Evolutionary conservation across 2,113 vertebrate species (phyloP), one percentile per base, ranked within the genome.

Genomic region (Halichoeres trimaculatus): DNA sequence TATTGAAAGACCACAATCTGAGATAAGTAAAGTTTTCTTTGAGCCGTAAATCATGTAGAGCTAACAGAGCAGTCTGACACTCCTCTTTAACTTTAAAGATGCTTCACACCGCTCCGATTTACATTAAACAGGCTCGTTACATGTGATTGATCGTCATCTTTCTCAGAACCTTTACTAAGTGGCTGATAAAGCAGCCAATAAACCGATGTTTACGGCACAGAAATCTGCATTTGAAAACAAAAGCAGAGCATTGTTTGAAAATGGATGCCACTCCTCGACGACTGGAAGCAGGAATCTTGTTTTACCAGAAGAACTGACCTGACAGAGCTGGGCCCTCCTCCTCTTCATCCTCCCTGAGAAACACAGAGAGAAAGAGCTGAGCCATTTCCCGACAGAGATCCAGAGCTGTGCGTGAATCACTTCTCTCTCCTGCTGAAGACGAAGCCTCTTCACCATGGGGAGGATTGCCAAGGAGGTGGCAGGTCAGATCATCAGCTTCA

Each of bases 401-500:
- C 1, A 52, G 74, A 81, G 5, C 59, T 30, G 73, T 16, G 0
- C 14, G 10, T 50, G 20, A 54, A 64, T 55, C 65, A 0, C 60
- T 47, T 16, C 24, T 57, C 72, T 65, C 65, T 78, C 51, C 47
- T 55, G 64, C 35, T 10, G 0, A 5, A 8, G 50, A 80, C 52
- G 1, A 57, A 73, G 47, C 72, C 34, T 70, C 79, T 86, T 81
- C 70, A 51, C 47, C 85, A 95, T 95, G 94, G 92, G 89, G 41
- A 88, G 70, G 60, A 83, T 94, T 40, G 89, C 55, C 60, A 94
- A 93, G 80, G 94, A 99, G 88, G 79, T 94, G 22, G 58, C 94
- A 51, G 97, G 95, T 62, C 95, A 98, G 7, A 23, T 93, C 14
- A 85, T 98, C 19, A 95, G 95, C 0, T 95, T 98, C 80, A 79